Base-by-base conservation (phyloP, 2,888 invertebrate genomes). In the Xanthia togata region DNA sequence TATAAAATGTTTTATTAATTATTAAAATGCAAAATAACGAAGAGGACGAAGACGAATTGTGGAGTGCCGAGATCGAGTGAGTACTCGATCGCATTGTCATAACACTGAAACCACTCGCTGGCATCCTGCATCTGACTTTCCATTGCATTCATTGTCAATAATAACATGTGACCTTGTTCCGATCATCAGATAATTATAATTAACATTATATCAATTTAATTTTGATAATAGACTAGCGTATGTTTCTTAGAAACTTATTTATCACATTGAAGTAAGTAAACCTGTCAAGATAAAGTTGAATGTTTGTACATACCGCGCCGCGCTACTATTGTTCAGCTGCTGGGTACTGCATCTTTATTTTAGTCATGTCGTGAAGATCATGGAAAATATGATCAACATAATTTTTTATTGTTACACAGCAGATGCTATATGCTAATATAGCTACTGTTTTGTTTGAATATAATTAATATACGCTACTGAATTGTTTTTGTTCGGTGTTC, bases 261-360 rank as follows among this genome's bases (percentile, higher is more conserved):
- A 92, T 92, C 89, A 91, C 91, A 87, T 83, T 83, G 90, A 87
- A 90, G 91, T 91, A 90, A 91, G 95, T 92, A 96, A 95, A 96
- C 95, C 92, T 95, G 94, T 95, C 96, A 95, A 94, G 96, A 96
- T 96, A 96, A 95, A 89, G 84, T 82, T 88, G 89, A 90, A 85
- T 94, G 94, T 96, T 94, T 95, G 92, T 92, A 88, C 91, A 91
- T 87, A 89, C 88, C 88, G 90, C 89, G 87, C 87, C 87, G 90
- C 89, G 88, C 88, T 89, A 92, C 91, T 91, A 91, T 94, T 94
- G 93, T 94, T 93, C 91, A 86, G 89, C 87, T 87, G 87, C 87
- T 90, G 85, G 87, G 87, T 87, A 81, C 83, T 83, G 81, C 87
- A 89, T 88, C 88, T 90, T 89, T 90, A 88, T 89, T 89, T 88